Percentiles rank a stretch among this genome's conserved stretches.
Evolutionary conservation across 2,113 vertebrate genomes (phyloP).

Genomic region (Ancistrus triradiatus): DNA sequence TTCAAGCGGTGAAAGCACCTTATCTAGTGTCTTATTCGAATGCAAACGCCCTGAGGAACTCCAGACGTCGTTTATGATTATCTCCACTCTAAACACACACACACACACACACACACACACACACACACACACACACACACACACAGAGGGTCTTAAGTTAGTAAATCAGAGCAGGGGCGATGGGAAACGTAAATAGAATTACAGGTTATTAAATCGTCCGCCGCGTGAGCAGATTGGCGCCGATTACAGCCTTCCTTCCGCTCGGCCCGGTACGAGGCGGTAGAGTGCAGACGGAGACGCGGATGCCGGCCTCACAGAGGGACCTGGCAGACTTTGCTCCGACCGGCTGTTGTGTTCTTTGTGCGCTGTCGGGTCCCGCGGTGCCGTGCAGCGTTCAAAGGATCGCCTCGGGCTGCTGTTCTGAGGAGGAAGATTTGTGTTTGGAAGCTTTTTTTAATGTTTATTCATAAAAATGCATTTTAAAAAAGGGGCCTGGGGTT

Average conservation of each 20-base stretch:
- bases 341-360: too few relatives aligned
- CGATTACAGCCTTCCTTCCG: too few relatives aligned
- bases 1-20: too few relatives aligned
- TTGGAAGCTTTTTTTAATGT: not conserved
- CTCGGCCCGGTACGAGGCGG: too few relatives aligned
- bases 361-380: too few relatives aligned
- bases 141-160: not conserved
- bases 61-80: not conserved
- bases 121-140: too few relatives aligned
- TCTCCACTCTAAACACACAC: not conserved
- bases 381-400: too few relatives aligned
- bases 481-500: not conserved
- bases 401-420: conserved; percentile 51
- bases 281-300: too few relatives aligned
- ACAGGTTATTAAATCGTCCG: conserved; percentile 75
- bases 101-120: too few relatives aligned
- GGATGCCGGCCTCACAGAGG: too few relatives aligned
- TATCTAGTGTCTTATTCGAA: conserved; percentile 55
- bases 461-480: not conserved
- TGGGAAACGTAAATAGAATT: conserved; percentile 75
- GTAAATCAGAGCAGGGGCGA: conserved; percentile 66
- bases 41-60: conserved; percentile 49
- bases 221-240: conserved; percentile 76
- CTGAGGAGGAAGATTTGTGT: conserved; percentile 36
- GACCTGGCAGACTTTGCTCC: too few relatives aligned